Percentiles rank a stretch among this genome's conserved stretches.
These are phyloP conservation scores for Falco cherrug DNA, from an alignment of 2,797 vertebrate genomes.

Conservation along the genomic window DNA sequence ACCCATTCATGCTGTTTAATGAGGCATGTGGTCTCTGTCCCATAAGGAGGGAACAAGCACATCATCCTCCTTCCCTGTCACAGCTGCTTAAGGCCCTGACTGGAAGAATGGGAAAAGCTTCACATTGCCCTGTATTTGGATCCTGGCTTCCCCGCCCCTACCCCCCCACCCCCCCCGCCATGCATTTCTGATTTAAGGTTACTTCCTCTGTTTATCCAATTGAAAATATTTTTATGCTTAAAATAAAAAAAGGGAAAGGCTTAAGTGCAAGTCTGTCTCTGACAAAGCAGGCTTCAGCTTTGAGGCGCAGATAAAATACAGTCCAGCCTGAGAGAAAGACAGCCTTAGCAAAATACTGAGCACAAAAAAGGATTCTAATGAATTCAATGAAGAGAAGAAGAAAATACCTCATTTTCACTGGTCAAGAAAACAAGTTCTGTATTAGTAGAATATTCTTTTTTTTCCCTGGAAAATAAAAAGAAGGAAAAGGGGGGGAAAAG, in stretches of 20 bases:
- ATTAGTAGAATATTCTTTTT: not conserved
- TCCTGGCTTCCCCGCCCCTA: not conserved
- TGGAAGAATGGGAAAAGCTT: not conserved
- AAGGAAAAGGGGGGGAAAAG: fast-evolving
- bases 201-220: not conserved
- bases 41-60: not conserved
- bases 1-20: not conserved
- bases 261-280: not conserved
- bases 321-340: not conserved
- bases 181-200: not conserved
- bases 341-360: not conserved
- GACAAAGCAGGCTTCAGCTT: not conserved
- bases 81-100: not conserved
- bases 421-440: not conserved
- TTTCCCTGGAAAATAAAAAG: not conserved
- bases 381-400: not conserved
- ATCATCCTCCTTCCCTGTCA: not conserved
- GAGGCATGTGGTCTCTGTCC: not conserved
- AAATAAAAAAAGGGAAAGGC: not conserved
- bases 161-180: too few relatives aligned
- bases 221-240: not conserved
- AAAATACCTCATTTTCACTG: not conserved
- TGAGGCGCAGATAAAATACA: not conserved
- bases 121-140: not conserved
- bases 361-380: not conserved